Conservation (phyloP, 2,888 invertebrate species). For the Diogma glabrata region DNA sequence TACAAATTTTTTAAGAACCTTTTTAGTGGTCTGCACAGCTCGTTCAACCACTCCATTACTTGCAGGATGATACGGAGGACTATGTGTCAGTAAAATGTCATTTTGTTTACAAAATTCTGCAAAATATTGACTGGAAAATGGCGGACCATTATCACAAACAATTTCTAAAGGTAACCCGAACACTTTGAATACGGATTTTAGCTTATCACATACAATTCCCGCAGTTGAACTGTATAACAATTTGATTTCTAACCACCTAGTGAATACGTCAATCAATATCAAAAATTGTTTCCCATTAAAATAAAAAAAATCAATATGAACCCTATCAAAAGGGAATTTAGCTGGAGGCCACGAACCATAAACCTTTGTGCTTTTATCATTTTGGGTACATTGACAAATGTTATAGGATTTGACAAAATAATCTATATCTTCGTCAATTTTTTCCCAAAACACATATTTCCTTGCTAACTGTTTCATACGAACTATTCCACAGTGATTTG, state of each 20-base stretch:
- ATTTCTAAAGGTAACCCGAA: neutral
- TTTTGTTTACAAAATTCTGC: neutral
- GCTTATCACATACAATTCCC: neutral
- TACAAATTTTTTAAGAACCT: neutral
- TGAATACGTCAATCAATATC: neutral
- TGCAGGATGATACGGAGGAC: neutral
- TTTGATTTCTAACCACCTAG: neutral
- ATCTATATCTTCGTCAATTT: neutral
- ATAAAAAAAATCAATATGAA: neutral
- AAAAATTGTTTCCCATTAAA: neutral
- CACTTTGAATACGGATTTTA: neutral
- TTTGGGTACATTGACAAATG: neutral
- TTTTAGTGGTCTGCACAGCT: neutral
- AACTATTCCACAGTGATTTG: neutral
- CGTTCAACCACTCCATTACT: neutral
- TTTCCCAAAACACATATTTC: too few species aligned
- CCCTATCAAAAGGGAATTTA: neutral
- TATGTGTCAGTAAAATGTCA: neutral
- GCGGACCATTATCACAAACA: neutral
- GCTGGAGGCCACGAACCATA: neutral
- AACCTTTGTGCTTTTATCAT: neutral
- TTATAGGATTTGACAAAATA: neutral
- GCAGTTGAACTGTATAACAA: neutral
- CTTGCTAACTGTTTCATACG: too few species aligned
- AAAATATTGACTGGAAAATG: neutral